Conservation (phyloP, 1,140 invertebrate species). For the Cecropterus lyciades region DNA sequence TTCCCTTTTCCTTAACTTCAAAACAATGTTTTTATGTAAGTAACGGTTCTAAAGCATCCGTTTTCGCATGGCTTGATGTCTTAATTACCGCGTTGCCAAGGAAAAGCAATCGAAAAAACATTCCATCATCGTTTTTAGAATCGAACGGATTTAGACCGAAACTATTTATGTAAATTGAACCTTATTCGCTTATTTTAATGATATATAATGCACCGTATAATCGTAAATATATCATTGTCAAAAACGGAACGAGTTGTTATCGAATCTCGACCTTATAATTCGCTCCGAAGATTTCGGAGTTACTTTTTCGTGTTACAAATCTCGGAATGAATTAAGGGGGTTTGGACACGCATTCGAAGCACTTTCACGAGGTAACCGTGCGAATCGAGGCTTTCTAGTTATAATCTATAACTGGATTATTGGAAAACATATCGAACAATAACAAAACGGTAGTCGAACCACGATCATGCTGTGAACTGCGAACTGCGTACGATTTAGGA, state of each 20-base stretch:
- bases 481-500: constrained; percentile 39
- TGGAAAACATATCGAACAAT: constrained; percentile 78
- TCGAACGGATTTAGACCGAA: background rate
- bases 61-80: constrained; percentile 23
- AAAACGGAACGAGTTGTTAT: background rate
- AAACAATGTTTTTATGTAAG: constrained; percentile 7
- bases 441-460: constrained; percentile 69
- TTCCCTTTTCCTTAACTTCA: background rate
- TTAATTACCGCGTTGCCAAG: constrained; percentile 25
- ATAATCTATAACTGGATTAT: constrained; percentile 73
- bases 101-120: constrained; percentile 29
- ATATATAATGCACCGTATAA: constrained; percentile 26
- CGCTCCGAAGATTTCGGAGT: background rate
- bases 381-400: constrained; percentile 56
- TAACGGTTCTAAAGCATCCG: constrained; percentile 10
- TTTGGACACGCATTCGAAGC: constrained; percentile 42
- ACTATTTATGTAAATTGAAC: constrained; percentile 24
- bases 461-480: constrained; percentile 55
- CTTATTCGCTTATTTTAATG: constrained; percentile 27
- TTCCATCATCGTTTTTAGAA: constrained; percentile 11
- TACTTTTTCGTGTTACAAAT: constrained; percentile 5
- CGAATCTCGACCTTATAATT: background rate
- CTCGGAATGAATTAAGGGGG: constrained; percentile 41
- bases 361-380: constrained; percentile 51
- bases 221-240: constrained; percentile 28